Percentiles rank a stretch among this genome's conserved stretches.
Evolutionary conservation across 2,888 invertebrate genomes (phyloP).

Genomic region (Neelides folsomi): DNA sequence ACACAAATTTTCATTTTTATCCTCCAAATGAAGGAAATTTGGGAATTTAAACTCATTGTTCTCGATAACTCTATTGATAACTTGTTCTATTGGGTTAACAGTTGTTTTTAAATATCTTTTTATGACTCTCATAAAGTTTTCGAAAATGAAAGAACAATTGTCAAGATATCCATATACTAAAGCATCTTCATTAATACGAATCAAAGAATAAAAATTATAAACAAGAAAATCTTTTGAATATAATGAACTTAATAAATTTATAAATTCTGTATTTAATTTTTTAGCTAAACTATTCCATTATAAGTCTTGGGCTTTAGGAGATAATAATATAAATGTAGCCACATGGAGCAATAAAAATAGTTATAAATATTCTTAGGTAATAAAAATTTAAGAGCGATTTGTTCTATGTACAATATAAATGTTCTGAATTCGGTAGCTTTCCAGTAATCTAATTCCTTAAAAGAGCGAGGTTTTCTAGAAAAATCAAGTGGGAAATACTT

Average conservation of each 20-base stretch:
- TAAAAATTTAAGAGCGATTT: conserved; percentile 4
- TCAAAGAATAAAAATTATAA: background rate
- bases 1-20: too few species aligned
- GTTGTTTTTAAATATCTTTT: too few species aligned
- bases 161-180: background rate
- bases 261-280: background rate
- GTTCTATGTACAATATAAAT: conserved; percentile 13
- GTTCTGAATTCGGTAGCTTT: conserved; percentile 16
- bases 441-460: conserved; percentile 12
- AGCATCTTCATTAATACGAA: conserved; percentile 2
- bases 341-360: conserved; percentile 8
- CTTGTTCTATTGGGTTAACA: too few species aligned
- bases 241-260: background rate
- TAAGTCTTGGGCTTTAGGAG: background rate
- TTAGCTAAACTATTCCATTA: conserved; percentile 1
- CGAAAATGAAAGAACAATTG: background rate
- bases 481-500: conserved; percentile 12
- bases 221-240: conserved; percentile 1
- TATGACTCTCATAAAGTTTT: background rate
- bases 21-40: too few species aligned
- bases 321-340: conserved; percentile 7
- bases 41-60: too few species aligned
- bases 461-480: conserved; percentile 6
- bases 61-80: too few species aligned
- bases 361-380: background rate